Percentiles rank a stretch among this genome's conserved stretches.
phyloP scores from a whole-genome alignment of 2,797 vertebrate genomes.

The Gambelia wislizenii region DNA sequence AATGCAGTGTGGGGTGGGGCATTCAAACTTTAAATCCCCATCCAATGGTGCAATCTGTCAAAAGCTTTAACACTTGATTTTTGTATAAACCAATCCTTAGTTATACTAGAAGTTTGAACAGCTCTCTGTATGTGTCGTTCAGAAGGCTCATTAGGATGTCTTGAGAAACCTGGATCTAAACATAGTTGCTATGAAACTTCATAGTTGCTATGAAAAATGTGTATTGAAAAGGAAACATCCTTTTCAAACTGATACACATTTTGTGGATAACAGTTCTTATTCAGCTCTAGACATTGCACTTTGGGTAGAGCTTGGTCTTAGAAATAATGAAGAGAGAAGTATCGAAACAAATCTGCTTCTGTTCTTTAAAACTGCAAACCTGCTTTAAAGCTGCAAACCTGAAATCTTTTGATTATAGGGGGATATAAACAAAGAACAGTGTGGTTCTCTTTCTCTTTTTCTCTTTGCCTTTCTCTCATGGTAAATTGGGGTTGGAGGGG shows the following conservation, averaged over 20 bases:
- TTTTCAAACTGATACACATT: not conserved
- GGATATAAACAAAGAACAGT: conserved; percentile 38
- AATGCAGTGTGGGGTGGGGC: too few species aligned
- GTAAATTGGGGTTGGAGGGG: conserved; percentile 20
- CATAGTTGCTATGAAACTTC: not conserved
- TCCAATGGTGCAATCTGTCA: not conserved
- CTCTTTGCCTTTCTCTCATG: not conserved
- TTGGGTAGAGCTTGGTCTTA: accelerated
- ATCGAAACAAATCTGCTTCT: conserved; percentile 39
- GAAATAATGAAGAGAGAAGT: conserved; percentile 3
- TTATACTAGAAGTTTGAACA: not conserved
- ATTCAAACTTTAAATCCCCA: too few species aligned
- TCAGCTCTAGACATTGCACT: not conserved
- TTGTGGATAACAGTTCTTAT: not conserved
- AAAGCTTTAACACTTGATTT: not conserved
- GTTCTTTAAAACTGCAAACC: not conserved
- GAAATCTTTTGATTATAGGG: conserved; percentile 29
- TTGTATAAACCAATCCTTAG: not conserved
- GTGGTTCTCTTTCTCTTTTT: not conserved
- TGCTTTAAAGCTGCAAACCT: not conserved
- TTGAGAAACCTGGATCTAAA: not conserved
- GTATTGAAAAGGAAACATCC: too few species aligned
- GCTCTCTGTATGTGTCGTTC: not conserved
- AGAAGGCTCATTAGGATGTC: not conserved
- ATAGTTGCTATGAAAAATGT: not conserved